Evolutionary conservation across 2,888 invertebrate genomes (phyloP), one percentile per base, ranked within the genome.

Genomic region (Lasioglossum marginatum): DNA sequence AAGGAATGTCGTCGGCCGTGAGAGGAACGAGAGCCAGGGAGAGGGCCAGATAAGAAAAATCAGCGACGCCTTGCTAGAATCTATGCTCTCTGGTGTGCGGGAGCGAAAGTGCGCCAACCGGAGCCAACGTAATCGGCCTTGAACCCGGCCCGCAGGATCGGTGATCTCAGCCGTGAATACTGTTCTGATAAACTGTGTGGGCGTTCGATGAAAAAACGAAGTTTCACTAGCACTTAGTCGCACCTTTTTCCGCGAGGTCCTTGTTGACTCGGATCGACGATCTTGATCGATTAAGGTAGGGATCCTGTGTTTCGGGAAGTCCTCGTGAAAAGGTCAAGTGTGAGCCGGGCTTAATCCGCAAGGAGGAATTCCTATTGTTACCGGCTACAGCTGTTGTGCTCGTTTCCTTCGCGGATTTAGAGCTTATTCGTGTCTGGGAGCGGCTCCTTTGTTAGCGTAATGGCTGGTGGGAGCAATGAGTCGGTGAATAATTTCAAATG

Each of bases 1-100:
- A 79, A 90, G 91, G 92, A 92, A 92, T 92, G 92, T 88, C 88
- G 92, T 92, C 84, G 92, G 84, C 92, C 92, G 82, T 92, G 92
- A 92, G 87, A 88, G 87, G 85, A 88, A 82, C 85, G 80, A 79
- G 79, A 79, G 81, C 81, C 85, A 66, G 37, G 45, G 73, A 31
- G 45, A 77, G 71, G 75, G 66, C 43, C 66, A 85, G 87, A 87
- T 77, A 87, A 85, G 79, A 78, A 83, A 79, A 83, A 77, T 85
- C 82, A 79, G 74, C 83, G 34, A 68, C 72, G 71, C 77, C 75
- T 79, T 57, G 31, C 16, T 37, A 43, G 77, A 70, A 80, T 88
- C 87, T 86, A 87, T 81, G 86, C 79, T 76, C 34, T 73, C 66
- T 3, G 31, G 34, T 60, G 45, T 63, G 60, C 74, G 45, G 77